A percentile compares a stretch with the other conserved stretches of the same genome.
phyloP scores from a whole-genome alignment of 2,113 vertebrate genomes.

The Solenodon paradoxus region DNA sequence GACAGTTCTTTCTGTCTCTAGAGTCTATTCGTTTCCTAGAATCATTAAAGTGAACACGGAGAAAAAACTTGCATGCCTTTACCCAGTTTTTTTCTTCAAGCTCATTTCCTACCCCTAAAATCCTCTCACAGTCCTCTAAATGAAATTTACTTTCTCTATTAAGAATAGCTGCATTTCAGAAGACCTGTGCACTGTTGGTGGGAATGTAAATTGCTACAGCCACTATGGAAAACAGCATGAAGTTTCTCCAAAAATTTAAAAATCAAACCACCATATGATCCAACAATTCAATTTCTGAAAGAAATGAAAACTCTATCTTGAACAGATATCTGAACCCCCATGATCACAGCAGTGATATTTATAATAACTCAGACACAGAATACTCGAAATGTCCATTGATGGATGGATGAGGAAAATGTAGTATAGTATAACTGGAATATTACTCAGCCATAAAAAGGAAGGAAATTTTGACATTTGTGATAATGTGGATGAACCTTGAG shows the following conservation, averaged over 20 bases:
- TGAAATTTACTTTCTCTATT: constrained; percentile 2
- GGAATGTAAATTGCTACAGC: not conserved
- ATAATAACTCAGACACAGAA: not conserved
- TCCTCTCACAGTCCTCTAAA: not conserved
- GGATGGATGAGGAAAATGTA: not conserved
- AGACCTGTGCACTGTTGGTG: not conserved
- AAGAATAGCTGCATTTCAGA: not conserved
- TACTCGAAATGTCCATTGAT: not conserved
- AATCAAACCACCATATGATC: not conserved
- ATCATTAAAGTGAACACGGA: not conserved
- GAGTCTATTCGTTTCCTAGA: not conserved
- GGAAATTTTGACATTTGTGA: not conserved
- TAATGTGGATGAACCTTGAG: not conserved
- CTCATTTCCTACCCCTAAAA: not conserved
- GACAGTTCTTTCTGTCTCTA: not conserved
- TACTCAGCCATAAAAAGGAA: not conserved
- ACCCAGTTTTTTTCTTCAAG: not conserved
- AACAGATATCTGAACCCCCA: not conserved
- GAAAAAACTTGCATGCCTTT: not conserved
- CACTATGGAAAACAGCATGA: not conserved
- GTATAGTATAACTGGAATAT: not conserved
- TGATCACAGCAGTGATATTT: not conserved
- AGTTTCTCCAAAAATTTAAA: not conserved
- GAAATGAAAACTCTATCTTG: not conserved
- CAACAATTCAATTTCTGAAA: not conserved